Conservation (phyloP, 2,888 invertebrate species). For the Penaeus monodon region DNA sequence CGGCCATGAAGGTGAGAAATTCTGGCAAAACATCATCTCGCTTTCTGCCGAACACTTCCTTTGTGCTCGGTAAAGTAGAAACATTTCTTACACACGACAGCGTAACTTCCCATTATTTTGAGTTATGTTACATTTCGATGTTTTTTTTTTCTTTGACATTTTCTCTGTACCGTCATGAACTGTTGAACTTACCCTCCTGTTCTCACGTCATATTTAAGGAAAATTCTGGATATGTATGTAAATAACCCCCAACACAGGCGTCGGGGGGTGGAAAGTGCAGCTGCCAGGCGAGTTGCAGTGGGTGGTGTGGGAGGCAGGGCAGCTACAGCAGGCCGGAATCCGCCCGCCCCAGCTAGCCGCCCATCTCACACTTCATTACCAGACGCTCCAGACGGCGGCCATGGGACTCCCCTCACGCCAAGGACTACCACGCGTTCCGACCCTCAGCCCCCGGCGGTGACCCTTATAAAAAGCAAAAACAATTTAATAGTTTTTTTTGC, state of each 20-base stretch:
- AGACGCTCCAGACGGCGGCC: slow-evolving; percentile 57
- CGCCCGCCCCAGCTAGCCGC: slow-evolving; percentile 55
- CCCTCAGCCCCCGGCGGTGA: slow-evolving; percentile 55
- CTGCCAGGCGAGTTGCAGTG: slow-evolving; percentile 60
- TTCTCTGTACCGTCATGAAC: no score
- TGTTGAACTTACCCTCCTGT: no score
- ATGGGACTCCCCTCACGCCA: slow-evolving; percentile 58
- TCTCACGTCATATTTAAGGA: not conserved
- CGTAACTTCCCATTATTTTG: no score
- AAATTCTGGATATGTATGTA: not conserved
- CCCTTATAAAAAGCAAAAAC: not conserved
- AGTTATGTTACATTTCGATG: no score
- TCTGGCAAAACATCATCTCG: not conserved
- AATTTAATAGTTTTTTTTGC: no score
- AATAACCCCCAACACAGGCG: not conserved
- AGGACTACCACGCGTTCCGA: slow-evolving; percentile 58
- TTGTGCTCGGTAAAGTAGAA: no score
- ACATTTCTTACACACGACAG: no score
- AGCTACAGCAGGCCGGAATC: slow-evolving; percentile 54
- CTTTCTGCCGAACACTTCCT: not conserved
- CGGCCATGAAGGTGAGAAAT: slow-evolving; percentile 25
- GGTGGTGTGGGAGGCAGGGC: slow-evolving; percentile 59
- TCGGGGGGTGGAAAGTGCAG: slow-evolving; percentile 58
- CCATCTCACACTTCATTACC: slow-evolving; percentile 58
- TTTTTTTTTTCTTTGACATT: no score